Evolutionary conservation across 2,888 invertebrate genomes (phyloP).

Genomic region (Drosophila mimetica): DNA sequence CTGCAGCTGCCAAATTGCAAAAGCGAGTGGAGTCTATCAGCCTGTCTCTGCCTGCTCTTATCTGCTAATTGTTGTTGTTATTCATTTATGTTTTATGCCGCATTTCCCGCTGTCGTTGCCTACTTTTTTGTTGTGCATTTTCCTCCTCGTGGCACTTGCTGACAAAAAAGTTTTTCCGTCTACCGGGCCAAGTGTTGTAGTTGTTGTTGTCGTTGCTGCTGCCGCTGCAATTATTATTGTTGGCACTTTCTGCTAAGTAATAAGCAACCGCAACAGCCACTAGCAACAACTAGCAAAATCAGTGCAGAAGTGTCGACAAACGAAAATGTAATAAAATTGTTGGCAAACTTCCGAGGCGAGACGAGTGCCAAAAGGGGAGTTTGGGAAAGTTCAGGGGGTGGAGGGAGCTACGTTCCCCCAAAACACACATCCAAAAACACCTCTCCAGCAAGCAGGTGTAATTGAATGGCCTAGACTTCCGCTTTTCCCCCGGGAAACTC

Average conservation of each 20-base stretch:
- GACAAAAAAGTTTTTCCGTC: conserved; percentile 53
- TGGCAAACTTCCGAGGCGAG: conserved; percentile 59
- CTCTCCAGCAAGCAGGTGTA: conserved; percentile 71
- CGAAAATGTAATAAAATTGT: conserved; percentile 78
- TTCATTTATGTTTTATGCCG: conserved; percentile 72
- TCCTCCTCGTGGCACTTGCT: conserved; percentile 52
- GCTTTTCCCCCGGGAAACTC: conserved; percentile 27
- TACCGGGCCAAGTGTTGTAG: conserved; percentile 31
- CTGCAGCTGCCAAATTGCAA: conserved; percentile 51
- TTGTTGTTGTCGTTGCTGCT: conserved; percentile 48
- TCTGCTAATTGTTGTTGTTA: conserved; percentile 54
- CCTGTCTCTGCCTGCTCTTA: conserved; percentile 17
- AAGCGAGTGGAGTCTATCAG: conserved; percentile 35
- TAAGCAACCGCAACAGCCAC: conserved; percentile 63
- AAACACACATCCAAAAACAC: conserved; percentile 18
- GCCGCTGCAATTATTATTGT: conserved; percentile 72
- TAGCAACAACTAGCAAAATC: conserved; percentile 33
- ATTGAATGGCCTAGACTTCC: conserved; percentile 65
- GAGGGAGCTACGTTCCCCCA: no score
- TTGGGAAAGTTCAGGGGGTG: not conserved
- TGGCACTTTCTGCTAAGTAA: conserved; percentile 67
- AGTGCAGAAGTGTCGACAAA: conserved; percentile 68
- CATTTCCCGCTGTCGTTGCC: conserved; percentile 40
- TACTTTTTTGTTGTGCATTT: not conserved
- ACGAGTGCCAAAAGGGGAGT: conserved; percentile 33